Evolutionary conservation across 2,888 invertebrate genomes (phyloP).

Genomic region (Pseudeuparius sepicola): DNA sequence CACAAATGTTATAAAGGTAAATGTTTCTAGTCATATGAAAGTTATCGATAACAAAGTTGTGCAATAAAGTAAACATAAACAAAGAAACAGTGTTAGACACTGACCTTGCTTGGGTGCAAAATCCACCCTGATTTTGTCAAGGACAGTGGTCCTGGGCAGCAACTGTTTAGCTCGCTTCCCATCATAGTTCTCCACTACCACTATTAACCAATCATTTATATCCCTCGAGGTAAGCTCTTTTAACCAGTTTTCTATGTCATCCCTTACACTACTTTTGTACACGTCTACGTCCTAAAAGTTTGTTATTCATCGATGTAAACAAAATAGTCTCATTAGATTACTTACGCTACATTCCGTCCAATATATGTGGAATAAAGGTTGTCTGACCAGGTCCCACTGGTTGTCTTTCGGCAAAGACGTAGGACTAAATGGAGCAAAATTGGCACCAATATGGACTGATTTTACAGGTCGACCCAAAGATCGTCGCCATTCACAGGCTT

Average conservation of each 20-base stretch:
- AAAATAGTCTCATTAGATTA: slow-evolving; percentile 24
- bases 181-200: slow-evolving; percentile 86
- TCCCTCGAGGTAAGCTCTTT: slow-evolving; percentile 64
- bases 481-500: slow-evolving; percentile 85
- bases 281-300: slow-evolving; percentile 78
- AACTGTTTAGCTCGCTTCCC: slow-evolving; percentile 85
- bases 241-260: slow-evolving; percentile 84
- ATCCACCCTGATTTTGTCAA: slow-evolving; percentile 90
- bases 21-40: too few relatives aligned
- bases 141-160: slow-evolving; percentile 81
- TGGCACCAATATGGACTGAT: slow-evolving; percentile 72
- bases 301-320: not conserved
- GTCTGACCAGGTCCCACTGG: slow-evolving; percentile 70
- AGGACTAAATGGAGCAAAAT: slow-evolving; percentile 69
- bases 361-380: slow-evolving; percentile 87
- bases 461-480: slow-evolving; percentile 80
- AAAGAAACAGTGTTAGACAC: slow-evolving; percentile 1
- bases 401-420: slow-evolving; percentile 59
- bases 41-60: too few relatives aligned
- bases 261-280: slow-evolving; percentile 78
- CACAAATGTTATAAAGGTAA: too few relatives aligned
- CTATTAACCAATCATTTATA: slow-evolving; percentile 86
- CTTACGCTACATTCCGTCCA: slow-evolving; percentile 91
- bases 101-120: slow-evolving; percentile 78
- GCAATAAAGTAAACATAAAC: too few relatives aligned